Base-by-base conservation (phyloP, 2,888 invertebrate species). In the Nemotelus pantherinus region DNA sequence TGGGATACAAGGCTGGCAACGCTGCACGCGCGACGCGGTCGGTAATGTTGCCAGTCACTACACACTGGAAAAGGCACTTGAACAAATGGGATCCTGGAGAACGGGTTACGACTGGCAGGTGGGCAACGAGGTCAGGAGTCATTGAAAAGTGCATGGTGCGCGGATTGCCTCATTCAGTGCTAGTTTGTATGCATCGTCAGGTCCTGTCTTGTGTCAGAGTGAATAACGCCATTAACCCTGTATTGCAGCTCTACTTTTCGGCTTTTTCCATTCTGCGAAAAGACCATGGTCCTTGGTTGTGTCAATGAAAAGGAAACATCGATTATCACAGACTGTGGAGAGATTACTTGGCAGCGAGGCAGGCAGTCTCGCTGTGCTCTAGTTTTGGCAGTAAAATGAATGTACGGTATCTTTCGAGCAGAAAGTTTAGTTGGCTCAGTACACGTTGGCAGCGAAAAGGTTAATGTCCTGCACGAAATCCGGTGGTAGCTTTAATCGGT, bases 221-320 rank as follows among this genome's bases (percentile, higher is more conserved):
- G 48, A n/a, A 70, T 47, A 53, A 6, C 41, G 53, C 68, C 68
- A 68, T 68, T 68, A 68, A 68, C 68, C 68, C 53, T 3, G 45
- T 68, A 68, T 39, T 68, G 68, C 68, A 68, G 68, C 45, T n/a
- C 47, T 44, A 68, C 50, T 68, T 3, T 41, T 68, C 48, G 39
- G 25, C 53, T 53, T 70, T 70, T 41, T 43, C 25, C 43, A 5
- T 43, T 48, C 39, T n/a, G 5, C 53, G 70, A 9, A 63, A 63
- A 3, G 63, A 41, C 63, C 43, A 43, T 41, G 3, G 63, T 41
- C 63, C 10, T 43, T 9, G 3, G 9, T 43, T 63, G 9, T 67
- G 67, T 70, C 70, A 53, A 55, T 70, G 55, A 70, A 70, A 55
- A 53, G 53, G 70, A 70, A 70, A 70, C 70, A 70, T 55, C 47